phyloP scores from a whole-genome alignment of 2,797 vertebrate genomes.

The Sebastes elongatus region DNA sequence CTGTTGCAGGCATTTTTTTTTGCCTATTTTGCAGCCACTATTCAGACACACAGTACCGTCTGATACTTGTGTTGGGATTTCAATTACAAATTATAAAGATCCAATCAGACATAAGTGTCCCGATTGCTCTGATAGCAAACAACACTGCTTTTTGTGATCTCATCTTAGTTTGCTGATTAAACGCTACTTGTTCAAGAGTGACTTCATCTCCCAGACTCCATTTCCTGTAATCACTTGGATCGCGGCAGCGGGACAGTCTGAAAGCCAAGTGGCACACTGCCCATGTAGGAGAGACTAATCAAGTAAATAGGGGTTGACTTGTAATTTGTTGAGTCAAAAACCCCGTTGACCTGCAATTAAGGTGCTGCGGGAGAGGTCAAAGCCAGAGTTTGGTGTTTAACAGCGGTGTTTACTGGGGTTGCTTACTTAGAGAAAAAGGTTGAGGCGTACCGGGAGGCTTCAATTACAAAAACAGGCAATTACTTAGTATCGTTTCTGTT shows the following conservation, averaged over 20 bases:
- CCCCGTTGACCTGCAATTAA: constrained; percentile 53
- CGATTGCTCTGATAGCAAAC: constrained; percentile 15
- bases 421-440: constrained; percentile 17
- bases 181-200: constrained; percentile 7
- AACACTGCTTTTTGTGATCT: constrained; percentile 1
- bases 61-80: neutral
- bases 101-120: constrained; percentile 22
- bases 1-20: neutral
- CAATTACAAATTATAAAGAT: neutral
- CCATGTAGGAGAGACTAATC: constrained; percentile 49
- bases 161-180: constrained; percentile 38
- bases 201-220: constrained; percentile 33
- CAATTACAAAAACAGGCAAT: neutral
- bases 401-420: constrained; percentile 12
- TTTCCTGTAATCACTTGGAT: constrained; percentile 58
- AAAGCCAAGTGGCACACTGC: constrained; percentile 50
- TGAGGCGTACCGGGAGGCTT: neutral
- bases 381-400: constrained; percentile 25
- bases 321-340: constrained; percentile 62
- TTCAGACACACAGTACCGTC: neutral
- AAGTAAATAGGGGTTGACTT: constrained; percentile 58
- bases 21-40: neutral
- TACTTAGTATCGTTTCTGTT: neutral
- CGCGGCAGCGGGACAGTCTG: neutral
- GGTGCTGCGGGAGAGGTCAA: constrained; percentile 18